Conservation (phyloP, 2,888 invertebrate genomes). For the Diadegma fenestrale region DNA sequence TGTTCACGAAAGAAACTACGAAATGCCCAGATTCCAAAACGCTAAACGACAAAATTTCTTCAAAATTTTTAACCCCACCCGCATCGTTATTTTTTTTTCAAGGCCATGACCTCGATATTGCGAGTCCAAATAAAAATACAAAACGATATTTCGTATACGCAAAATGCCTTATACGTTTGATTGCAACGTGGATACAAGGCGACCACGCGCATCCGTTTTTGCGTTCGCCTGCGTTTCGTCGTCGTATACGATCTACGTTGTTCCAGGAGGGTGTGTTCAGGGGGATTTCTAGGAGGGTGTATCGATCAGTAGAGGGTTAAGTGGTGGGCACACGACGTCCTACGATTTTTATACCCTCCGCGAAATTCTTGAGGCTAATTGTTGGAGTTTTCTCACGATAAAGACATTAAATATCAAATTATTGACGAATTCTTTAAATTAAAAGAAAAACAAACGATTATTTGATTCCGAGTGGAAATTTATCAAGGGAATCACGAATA, state of each 20-base stretch:
- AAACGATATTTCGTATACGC: no score
- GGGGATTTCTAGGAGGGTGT: constrained; percentile 24
- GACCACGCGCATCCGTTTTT: neutral
- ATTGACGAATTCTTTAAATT: no score
- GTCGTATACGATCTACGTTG: neutral
- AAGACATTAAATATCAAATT: neutral
- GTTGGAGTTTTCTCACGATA: neutral
- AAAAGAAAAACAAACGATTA: no score
- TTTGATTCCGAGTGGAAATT: no score
- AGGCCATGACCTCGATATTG: no score
- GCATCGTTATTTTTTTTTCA: no score
- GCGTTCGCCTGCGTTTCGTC: neutral
- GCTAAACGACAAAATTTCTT: no score
- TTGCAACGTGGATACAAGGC: neutral
- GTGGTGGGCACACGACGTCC: constrained; percentile 33
- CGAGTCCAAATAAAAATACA: no score
- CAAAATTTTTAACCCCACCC: no score
- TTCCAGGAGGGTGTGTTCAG: constrained; percentile 5
- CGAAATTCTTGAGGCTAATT: neutral
- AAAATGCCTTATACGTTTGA: neutral
- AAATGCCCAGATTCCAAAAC: neutral
- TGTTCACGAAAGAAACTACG: neutral
- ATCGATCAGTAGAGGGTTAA: constrained; percentile 59
- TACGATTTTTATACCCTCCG: neutral
- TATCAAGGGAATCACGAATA: no score